These are phyloP conservation scores for Drymodes brunneopygia DNA, from an alignment of 2,113 vertebrate species.

Conservation along the genomic window DNA sequence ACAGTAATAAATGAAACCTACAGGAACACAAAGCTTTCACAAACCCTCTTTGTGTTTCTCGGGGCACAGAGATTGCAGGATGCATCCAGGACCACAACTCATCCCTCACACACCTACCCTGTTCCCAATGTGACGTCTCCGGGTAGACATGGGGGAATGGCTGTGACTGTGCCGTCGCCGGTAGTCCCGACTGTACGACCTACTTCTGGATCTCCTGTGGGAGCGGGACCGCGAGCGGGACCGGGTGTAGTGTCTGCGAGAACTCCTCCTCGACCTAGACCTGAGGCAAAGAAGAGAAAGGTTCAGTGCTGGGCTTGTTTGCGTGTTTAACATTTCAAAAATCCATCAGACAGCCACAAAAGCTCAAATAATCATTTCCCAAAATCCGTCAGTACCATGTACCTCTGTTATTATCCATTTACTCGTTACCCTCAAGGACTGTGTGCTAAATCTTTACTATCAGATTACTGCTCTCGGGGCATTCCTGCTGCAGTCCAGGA, in stretches of 20 bases:
- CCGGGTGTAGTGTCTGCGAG: constrained; percentile 87
- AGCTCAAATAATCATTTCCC: neutral
- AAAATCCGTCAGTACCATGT: neutral
- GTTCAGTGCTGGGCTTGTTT: neutral
- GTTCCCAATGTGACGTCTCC: constrained; percentile 91
- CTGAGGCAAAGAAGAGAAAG: constrained; percentile 44
- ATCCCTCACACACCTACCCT: constrained; percentile 70
- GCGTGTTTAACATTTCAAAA: neutral
- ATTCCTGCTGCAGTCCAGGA: neutral
- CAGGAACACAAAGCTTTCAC: neutral
- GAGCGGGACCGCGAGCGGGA: constrained; percentile 89
- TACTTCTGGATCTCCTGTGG: constrained; percentile 83
- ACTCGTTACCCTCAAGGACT: neutral
- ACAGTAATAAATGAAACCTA: neutral
- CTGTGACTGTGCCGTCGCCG: constrained; percentile 87
- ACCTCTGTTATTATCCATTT: neutral
- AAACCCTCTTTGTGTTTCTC: neutral
- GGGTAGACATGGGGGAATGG: constrained; percentile 95
- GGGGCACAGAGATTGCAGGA: neutral
- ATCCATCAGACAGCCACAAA: rapidly evolving
- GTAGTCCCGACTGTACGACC: constrained; percentile 92
- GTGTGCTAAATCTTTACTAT: neutral
- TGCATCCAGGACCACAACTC: rapidly evolving
- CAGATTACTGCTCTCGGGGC: neutral
- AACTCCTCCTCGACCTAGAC: constrained; percentile 89